Base-by-base conservation (phyloP, 2,113 vertebrate species). In the Origma solitaria region DNA sequence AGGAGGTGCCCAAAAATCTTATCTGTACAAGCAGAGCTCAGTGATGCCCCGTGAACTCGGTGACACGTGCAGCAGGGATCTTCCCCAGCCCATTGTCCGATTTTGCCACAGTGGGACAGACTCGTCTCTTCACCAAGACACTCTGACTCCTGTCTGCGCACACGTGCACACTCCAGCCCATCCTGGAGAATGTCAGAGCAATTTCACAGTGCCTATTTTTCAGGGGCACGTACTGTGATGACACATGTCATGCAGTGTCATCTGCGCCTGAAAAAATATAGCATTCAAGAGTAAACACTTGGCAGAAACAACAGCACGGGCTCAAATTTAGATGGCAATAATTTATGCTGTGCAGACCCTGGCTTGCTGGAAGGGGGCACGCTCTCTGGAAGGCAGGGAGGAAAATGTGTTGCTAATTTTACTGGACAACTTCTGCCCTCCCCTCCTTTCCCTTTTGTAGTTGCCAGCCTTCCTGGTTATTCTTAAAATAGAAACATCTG, bases 331-430 rank as follows among this genome's bases (percentile, higher is more conserved):
- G 92, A 88, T 57, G 77, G 78, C 44, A 81, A 82, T 96, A 94
- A 83, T 91, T 96, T 88, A 91, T 73, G 75, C 69, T 56, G 64
- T 64, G 76, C 89, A 83, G 86, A 82, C 69, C 79, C 79, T 11
- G 24, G 64, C 70, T 83, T 49, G 87, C 72, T 95, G 68, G 57
- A 90, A 66, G 31, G 25, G 75, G 75, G 20, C 84, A 82, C 0
- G 33, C 57, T 92, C 73, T 90, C 88, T 93, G 75, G 62, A 94
- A 86, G 37, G 50, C 87, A 91, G 86, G 92, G n/a, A 93, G 80
- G 81, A 85, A 96, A 95, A 96, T 23, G 54, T 72, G 88, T 92
- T 93, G 79, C 91, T 95, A 96, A 97, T 96, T 94, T 97, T 95
- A 89, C 82, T 77, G 80, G 91, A 90, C 47, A 81, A 71, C 90